Conservation (phyloP, 2,113 vertebrate species). For the Pollachius pollachius region DNA sequence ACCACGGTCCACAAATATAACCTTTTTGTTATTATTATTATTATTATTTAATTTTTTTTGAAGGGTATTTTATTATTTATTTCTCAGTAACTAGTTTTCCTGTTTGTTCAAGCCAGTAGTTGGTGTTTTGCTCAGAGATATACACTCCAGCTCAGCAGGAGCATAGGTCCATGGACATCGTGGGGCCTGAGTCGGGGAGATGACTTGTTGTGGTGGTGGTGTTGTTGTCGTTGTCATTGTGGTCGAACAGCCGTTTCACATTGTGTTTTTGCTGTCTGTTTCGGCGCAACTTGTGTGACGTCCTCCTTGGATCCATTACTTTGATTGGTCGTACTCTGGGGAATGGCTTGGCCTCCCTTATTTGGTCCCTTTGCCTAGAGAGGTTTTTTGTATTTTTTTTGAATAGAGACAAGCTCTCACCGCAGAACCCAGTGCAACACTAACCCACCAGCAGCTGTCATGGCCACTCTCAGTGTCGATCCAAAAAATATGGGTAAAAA, state of each 20-base stretch:
- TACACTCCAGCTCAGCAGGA: constrained; percentile 39
- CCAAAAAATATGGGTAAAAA: constrained; percentile 98
- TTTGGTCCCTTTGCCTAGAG: constrained; percentile 64
- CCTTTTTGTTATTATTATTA: constrained; percentile 75
- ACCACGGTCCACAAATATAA: constrained; percentile 87
- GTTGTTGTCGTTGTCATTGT: constrained; percentile 11
- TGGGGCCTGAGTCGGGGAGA: constrained; percentile 85
- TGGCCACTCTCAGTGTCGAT: constrained; percentile 72
- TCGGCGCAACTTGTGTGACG: constrained; percentile 52
- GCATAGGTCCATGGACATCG: constrained; percentile 68
- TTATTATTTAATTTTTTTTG: constrained; percentile 52
- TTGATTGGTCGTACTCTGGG: constrained; percentile 41
- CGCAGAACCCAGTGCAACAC: constrained; percentile 38
- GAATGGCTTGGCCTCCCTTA: constrained; percentile 47
- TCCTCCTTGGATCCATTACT: constrained; percentile 45
- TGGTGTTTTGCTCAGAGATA: constrained; percentile 76
- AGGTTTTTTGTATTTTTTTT: constrained; percentile 35
- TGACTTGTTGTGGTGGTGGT: constrained; percentile 73
- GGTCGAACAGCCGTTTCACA: constrained; percentile 54
- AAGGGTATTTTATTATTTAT: constrained; percentile 37
- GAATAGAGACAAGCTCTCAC: constrained; percentile 46
- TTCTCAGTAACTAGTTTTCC: constrained; percentile 6
- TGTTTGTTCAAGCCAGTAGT: constrained; percentile 65
- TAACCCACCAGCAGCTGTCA: constrained; percentile 50
- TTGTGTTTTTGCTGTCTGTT: constrained; percentile 47